Conservation (phyloP, 2,797 vertebrate genomes). For the Masticophis lateralis region DNA sequence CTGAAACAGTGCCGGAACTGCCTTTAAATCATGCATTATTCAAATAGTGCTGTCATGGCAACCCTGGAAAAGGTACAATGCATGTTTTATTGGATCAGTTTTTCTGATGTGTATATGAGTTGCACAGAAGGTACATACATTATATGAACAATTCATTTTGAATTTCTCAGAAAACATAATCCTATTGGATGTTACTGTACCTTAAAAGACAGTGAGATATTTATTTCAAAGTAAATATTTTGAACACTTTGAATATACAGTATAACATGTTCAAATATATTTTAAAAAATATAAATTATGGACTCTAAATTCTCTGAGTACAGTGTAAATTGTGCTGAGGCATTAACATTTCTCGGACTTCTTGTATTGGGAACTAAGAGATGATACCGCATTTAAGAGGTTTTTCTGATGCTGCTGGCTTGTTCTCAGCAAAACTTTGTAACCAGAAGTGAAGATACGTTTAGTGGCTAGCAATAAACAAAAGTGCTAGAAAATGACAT, state of each 20-base stretch:
- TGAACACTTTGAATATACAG: not conserved
- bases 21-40: not conserved
- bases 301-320: not conserved
- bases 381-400: not conserved
- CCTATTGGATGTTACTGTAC: not conserved
- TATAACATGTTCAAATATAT: not conserved
- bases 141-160: not conserved
- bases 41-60: constrained; percentile 18
- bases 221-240: not conserved
- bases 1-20: not conserved
- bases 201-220: not conserved
- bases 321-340: not conserved
- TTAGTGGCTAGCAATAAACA: not conserved
- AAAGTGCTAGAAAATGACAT: not conserved
- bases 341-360: not conserved
- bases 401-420: not conserved
- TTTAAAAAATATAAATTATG: not conserved
- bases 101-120: not conserved
- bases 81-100: constrained; percentile 7
- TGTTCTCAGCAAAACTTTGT: not conserved
- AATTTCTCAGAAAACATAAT: not conserved
- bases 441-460: not conserved
- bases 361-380: not conserved
- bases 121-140: not conserved
- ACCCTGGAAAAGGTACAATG: not conserved